Base-by-base conservation (phyloP, 2,888 invertebrate species). In the Balanococcus diminutus region DNA sequence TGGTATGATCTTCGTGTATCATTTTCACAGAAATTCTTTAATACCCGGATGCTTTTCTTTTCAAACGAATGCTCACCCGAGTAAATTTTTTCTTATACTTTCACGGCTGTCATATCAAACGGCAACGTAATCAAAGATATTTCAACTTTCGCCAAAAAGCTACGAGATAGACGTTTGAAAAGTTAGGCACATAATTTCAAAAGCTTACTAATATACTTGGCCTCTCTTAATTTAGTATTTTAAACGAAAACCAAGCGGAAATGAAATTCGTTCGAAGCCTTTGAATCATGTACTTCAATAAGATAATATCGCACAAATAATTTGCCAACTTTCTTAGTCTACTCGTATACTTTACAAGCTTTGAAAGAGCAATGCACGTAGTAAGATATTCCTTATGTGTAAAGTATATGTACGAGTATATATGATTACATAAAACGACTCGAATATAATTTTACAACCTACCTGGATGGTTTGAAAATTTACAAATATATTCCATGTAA, bases 21-120 rank as follows among this genome's bases (percentile, higher is more conserved):
- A 67, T 14, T 67, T 75, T 75, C 25, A 32, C 32, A 67, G 25
- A 75, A 32, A 75, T 75, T 75, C 32, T 32, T 32, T 75, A 75
- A 75, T 75, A 75, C 75, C 32, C n/a, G 3, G n/a, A n/a, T 2
- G 75, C 32, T 32, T 75, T 75, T 75, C 75, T 75, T 75, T 75
- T 32, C 32, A n/a, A 31, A 67, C 22, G 61, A 67, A 28, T 51
- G 19, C 19, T 51, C 22, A 11, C 61, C 61, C 61, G 25, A 67
- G 25, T 11, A 67, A 67, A 9, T 9, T 67, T 67, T 56, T 56
- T 67, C 42, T 11, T 22, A 25, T 28, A 4, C 61, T 67, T 67
- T 67, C 61, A 67, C 28, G 61, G 25, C 61, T 67, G 22, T 67
- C 28, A 67, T 67, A 67, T 67, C 25, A 51, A 51, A 67, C 61